Evolutionary conservation across 2,797 vertebrate genomes (phyloP).

Genomic region (Myiothlypis chrysogaster): DNA sequence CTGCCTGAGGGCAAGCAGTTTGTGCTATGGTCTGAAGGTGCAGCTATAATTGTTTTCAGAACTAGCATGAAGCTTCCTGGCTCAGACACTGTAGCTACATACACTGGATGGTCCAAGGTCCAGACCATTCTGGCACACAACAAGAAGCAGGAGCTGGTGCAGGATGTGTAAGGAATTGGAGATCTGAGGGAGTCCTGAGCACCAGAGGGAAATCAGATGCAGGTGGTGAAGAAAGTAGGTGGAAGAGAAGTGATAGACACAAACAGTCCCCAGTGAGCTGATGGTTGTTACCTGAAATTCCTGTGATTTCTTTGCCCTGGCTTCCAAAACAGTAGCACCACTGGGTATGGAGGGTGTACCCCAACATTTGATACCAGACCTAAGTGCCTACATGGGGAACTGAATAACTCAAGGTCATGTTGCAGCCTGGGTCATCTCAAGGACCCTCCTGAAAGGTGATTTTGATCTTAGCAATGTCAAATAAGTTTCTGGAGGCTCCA

Average conservation of each 20-base stretch:
- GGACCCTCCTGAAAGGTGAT: not conserved
- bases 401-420: not conserved
- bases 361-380: not conserved
- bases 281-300: not conserved
- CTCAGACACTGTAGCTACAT: not conserved
- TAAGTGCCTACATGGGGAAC: not conserved
- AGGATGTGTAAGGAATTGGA: not conserved
- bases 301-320: not conserved
- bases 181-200: not conserved
- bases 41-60: not conserved
- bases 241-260: not conserved
- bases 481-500: not conserved
- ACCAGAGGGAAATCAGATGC: not conserved
- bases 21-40: not conserved
- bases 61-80: not conserved
- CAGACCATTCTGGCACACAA: not conserved
- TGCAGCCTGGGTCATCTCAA: not conserved
- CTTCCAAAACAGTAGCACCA: not conserved
- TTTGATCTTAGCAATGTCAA: not conserved
- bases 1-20: not conserved
- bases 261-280: not conserved
- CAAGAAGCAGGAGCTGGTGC: not conserved
- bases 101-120: not conserved
- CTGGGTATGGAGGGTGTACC: not conserved
- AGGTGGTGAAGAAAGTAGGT: not conserved